A percentile compares a stretch with the other conserved stretches of the same genome.
Evolutionary conservation across 2,797 vertebrate species (phyloP).

Genomic region (Esox lucius): DNA sequence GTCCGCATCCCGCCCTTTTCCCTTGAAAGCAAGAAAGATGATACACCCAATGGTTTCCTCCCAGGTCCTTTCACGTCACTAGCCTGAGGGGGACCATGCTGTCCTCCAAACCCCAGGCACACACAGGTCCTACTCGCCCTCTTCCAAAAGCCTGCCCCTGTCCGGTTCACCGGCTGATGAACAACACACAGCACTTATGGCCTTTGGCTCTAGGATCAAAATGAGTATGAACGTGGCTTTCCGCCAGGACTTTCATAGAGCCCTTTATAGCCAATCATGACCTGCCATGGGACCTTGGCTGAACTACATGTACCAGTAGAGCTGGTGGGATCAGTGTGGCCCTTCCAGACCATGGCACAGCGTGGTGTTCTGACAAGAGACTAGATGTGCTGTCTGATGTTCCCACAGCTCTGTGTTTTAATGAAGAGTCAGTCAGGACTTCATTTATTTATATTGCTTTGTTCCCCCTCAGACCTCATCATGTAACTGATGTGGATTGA

Average conservation of each 20-base stretch:
- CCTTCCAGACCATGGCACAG: background rate
- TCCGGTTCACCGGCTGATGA: background rate
- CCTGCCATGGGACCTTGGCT: background rate
- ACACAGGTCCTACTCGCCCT: background rate
- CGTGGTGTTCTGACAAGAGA: background rate
- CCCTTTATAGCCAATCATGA: background rate
- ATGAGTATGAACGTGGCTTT: background rate
- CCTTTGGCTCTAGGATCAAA: background rate
- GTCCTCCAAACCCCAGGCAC: background rate
- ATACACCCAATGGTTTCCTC: slow-evolving; percentile 60
- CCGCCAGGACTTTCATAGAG: background rate
- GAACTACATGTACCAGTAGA: background rate
- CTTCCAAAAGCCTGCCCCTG: background rate
- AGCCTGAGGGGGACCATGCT: slow-evolving; percentile 37
- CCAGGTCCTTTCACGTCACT: slow-evolving; percentile 58
- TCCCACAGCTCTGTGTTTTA: background rate
- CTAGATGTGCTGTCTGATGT: background rate
- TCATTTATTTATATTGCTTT: background rate
- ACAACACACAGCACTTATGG: background rate
- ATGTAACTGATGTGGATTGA: background rate
- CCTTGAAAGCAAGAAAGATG: slow-evolving; percentile 67
- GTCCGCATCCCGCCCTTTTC: slow-evolving; percentile 67
- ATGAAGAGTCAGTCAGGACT: background rate
- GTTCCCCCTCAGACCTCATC: background rate
- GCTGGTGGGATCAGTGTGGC: background rate